Percentiles rank a stretch among this genome's conserved stretches.
Conservation (phyloP, 2,113 vertebrate species). For the Trichechus manatus region DNA sequence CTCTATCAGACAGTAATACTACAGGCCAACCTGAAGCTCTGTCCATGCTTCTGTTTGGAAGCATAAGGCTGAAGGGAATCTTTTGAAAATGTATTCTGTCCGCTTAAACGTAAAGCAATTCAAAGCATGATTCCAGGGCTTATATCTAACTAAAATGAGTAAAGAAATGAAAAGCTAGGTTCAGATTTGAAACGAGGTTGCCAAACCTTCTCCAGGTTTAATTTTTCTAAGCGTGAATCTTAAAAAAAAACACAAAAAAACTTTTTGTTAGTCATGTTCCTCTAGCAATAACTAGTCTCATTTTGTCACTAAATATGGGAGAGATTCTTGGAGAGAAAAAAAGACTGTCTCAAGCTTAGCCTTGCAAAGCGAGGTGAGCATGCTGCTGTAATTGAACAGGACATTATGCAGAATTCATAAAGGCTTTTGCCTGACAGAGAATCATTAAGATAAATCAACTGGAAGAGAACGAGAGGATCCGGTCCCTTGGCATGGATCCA, state of each 20-base stretch:
- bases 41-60: neutral
- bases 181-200: constrained; percentile 68
- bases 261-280: neutral
- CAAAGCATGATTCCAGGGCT: constrained; percentile 58
- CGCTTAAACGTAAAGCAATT: constrained; percentile 49
- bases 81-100: constrained; percentile 9
- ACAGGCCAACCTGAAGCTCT: neutral
- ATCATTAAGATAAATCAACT: constrained; percentile 79
- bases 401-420: constrained; percentile 53
- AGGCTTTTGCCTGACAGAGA: constrained; percentile 69
- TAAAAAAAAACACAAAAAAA: constrained; percentile 69
- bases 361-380: neutral
- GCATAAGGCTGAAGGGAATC: neutral
- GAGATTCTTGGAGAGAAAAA: neutral
- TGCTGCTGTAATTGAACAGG: constrained; percentile 19
- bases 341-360: constrained; percentile 28
- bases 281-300: constrained; percentile 10
- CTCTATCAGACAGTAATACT: neutral
- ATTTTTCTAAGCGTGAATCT: constrained; percentile 15
- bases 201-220: constrained; percentile 62
- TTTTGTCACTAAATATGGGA: constrained; percentile 4
- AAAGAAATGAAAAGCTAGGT: constrained; percentile 45
- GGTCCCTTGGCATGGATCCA: constrained; percentile 66
- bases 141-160: constrained; percentile 37
- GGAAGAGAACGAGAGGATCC: constrained; percentile 65